Percentiles rank a stretch among this genome's conserved stretches.
Evolutionary conservation across 2,113 vertebrate genomes (phyloP).

Genomic region (Xerus inauris): DNA sequence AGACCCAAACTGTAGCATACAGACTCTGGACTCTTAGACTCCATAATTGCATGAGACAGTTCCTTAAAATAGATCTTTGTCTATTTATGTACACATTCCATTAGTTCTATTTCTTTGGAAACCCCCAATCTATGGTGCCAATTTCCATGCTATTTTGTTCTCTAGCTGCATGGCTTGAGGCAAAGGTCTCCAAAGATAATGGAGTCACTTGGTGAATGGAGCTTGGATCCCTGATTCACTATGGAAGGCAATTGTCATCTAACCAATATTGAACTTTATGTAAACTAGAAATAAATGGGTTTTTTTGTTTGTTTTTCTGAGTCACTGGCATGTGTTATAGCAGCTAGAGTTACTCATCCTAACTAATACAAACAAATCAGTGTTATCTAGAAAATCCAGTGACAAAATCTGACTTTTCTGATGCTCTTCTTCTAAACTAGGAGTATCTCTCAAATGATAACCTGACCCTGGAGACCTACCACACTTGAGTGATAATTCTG

Average conservation of each 20-base stretch:
- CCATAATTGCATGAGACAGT: neutral
- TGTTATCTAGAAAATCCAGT: neutral
- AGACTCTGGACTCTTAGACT: neutral
- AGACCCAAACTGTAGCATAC: neutral
- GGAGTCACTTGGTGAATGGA: neutral
- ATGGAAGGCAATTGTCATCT: neutral
- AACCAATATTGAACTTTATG: neutral
- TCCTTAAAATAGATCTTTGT: conserved; percentile 11
- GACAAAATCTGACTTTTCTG: neutral
- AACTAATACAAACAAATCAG: neutral
- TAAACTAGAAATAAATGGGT: neutral
- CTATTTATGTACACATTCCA: neutral
- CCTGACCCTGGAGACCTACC: neutral
- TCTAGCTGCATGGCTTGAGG: neutral
- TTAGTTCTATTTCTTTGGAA: neutral
- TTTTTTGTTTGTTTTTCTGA: neutral
- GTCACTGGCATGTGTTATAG: neutral
- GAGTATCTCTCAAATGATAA: neutral
- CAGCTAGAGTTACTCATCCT: neutral
- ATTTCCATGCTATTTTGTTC: neutral
- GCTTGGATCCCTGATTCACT: neutral
- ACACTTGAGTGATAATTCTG: neutral
- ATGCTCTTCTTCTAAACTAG: neutral
- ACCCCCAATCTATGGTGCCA: neutral
- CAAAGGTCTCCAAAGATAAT: conserved; percentile 1